Conservation (phyloP, 2,113 vertebrate genomes). For the Oncorhynchus tshawytscha region DNA sequence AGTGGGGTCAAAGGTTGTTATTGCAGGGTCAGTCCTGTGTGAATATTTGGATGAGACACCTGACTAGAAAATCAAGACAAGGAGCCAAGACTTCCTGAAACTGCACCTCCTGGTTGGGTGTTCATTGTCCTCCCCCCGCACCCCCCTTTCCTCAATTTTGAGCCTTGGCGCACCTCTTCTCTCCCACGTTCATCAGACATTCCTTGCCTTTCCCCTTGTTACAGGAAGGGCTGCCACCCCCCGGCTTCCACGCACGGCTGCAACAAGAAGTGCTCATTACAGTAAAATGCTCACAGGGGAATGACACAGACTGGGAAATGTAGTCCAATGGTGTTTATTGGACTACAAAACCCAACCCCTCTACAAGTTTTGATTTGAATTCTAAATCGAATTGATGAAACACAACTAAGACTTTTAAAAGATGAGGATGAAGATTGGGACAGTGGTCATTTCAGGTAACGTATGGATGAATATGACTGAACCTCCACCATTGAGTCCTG, state of each 20-base stretch:
- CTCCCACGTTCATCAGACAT: slow-evolving; percentile 30
- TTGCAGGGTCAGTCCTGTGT: neutral
- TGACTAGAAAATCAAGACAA: neutral
- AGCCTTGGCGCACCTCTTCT: neutral
- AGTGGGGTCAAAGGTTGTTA: neutral
- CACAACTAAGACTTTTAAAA: slow-evolving; percentile 9
- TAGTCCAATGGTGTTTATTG: slow-evolving; percentile 2
- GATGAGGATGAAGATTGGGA: neutral
- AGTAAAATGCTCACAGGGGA: slow-evolving; percentile 18
- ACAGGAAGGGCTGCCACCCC: slow-evolving; percentile 13
- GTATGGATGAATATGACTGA: slow-evolving; percentile 17
- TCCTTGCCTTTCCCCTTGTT: slow-evolving; percentile 36
- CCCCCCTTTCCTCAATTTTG: neutral
- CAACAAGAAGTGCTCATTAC: slow-evolving; percentile 20
- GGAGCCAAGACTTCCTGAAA: neutral
- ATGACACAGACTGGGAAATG: slow-evolving; percentile 8
- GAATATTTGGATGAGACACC: neutral
- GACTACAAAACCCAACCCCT: neutral
- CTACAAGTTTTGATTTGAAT: neutral
- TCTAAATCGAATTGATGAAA: slow-evolving; percentile 6
- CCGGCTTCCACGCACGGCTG: slow-evolving; percentile 10
- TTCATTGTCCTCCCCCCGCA: neutral
- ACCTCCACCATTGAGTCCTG: slow-evolving; percentile 7
- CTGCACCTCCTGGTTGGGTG: neutral
- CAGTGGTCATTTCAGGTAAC: slow-evolving; percentile 4